These are phyloP conservation scores for Toxotes jaculatrix DNA, from an alignment of 2,113 vertebrate species.

Conservation along the genomic window DNA sequence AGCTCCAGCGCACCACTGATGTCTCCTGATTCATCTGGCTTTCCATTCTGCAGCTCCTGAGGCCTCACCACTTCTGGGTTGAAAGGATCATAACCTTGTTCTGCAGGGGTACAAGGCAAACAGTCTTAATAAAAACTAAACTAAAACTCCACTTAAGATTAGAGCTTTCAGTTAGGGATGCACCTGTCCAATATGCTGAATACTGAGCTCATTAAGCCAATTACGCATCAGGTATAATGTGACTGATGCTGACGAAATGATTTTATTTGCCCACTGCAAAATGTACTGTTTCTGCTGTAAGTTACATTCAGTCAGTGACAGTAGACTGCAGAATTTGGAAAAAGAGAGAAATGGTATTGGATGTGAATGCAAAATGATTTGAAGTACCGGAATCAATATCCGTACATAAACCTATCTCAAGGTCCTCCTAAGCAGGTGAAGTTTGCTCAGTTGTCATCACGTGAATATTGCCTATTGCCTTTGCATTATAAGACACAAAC, in stretches of 20 bases:
- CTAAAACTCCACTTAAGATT: background rate
- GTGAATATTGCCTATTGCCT: too few relatives aligned
- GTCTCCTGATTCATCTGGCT: slow-evolving; percentile 77
- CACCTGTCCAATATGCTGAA: background rate
- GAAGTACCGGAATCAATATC: background rate
- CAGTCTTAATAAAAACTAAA: background rate
- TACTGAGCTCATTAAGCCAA: background rate
- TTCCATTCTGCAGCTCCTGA: slow-evolving; percentile 80
- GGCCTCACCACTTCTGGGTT: slow-evolving; percentile 90
- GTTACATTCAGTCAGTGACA: too few relatives aligned
- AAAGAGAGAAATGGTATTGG: background rate
- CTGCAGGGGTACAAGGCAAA: slow-evolving; percentile 73
- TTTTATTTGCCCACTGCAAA: background rate
- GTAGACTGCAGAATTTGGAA: background rate
- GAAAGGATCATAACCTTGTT: slow-evolving; percentile 93
- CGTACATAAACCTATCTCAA: background rate
- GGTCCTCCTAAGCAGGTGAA: too few relatives aligned
- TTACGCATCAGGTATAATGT: background rate
- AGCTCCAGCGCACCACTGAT: slow-evolving; percentile 87
- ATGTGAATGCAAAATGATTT: background rate
- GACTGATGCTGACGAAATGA: background rate
- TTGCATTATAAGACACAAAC: background rate
- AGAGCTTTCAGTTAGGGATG: background rate
- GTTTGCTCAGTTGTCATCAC: too few relatives aligned
- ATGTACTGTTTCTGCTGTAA: background rate